These are phyloP conservation scores for Bilobella aurantiaca DNA, from an alignment of 1,140 invertebrate genomes.

Conservation along the genomic window DNA sequence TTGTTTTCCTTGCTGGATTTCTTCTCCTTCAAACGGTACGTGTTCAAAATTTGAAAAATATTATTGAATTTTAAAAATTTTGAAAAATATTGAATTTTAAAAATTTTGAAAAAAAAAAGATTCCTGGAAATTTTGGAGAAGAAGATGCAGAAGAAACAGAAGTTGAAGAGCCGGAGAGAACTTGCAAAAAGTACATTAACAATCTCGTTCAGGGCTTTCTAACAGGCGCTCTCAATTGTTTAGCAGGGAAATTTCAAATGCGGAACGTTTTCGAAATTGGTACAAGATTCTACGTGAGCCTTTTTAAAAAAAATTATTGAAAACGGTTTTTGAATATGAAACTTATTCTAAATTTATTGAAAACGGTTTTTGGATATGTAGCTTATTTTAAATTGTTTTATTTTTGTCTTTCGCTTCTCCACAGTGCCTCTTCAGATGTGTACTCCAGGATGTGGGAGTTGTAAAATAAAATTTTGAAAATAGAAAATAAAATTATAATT, in stretches of 20 bases:
- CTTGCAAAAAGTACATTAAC: background rate
- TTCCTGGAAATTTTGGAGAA: too few species aligned
- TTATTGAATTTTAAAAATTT: too few species aligned
- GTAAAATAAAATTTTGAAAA: background rate
- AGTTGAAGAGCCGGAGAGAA: background rate
- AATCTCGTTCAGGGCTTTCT: background rate
- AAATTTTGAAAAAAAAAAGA: too few species aligned
- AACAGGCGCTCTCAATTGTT: background rate
- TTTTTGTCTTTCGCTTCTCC: background rate
- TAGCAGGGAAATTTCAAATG: background rate
- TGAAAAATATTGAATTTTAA: too few species aligned
- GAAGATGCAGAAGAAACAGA: background rate
- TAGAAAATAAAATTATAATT: background rate
- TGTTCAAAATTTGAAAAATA: too few species aligned
- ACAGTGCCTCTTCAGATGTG: slow-evolving; percentile 8
- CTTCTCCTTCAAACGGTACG: too few species aligned
- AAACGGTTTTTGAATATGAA: too few species aligned
- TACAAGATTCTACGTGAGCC: background rate
- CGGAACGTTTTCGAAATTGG: background rate
- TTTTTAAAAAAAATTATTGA: too few species aligned
- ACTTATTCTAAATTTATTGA: too few species aligned
- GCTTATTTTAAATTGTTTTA: too few species aligned
- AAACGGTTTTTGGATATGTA: too few species aligned
- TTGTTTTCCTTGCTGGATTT: too few species aligned
- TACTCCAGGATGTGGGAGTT: background rate